Conservation (phyloP, 2,888 invertebrate species). For the Leptarthrus brevirostris region DNA sequence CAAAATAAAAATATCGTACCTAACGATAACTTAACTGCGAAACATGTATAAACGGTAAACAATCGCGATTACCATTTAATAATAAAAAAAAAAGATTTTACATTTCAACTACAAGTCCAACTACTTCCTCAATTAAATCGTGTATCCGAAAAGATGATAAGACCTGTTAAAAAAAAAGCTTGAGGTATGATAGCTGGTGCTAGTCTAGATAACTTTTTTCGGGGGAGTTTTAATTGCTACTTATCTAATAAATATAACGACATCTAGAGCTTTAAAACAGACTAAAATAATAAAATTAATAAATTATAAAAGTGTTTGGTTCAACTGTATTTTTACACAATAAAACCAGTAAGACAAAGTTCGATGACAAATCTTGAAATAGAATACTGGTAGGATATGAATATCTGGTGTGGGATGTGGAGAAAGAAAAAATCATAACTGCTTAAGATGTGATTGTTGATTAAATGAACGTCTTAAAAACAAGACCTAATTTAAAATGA, state of each 20-base stretch:
- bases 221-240: too few species aligned
- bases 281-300: constrained; percentile 49
- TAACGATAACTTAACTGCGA: constrained; percentile 59
- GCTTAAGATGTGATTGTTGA: too few species aligned
- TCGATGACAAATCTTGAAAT: constrained; percentile 48
- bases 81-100: constrained; percentile 59
- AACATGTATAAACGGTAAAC: constrained; percentile 62
- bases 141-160: not conserved
- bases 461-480: too few species aligned
- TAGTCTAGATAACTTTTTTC: too few species aligned
- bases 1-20: constrained; percentile 49
- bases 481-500: too few species aligned
- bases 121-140: constrained; percentile 60
- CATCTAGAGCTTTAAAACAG: not conserved
- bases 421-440: too few species aligned
- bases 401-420: too few species aligned
- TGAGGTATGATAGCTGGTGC: too few species aligned
- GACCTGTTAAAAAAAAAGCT: constrained; percentile 39
- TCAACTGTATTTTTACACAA: constrained; percentile 29
- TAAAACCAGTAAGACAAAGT: constrained; percentile 37
- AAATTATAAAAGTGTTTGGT: too few species aligned
- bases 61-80: constrained; percentile 60
- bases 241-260: constrained; percentile 53
- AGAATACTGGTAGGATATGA: constrained; percentile 44
- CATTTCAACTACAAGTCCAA: constrained; percentile 63